Base-by-base conservation (phyloP, 2,888 invertebrate genomes). In the Melolontha melolontha region DNA sequence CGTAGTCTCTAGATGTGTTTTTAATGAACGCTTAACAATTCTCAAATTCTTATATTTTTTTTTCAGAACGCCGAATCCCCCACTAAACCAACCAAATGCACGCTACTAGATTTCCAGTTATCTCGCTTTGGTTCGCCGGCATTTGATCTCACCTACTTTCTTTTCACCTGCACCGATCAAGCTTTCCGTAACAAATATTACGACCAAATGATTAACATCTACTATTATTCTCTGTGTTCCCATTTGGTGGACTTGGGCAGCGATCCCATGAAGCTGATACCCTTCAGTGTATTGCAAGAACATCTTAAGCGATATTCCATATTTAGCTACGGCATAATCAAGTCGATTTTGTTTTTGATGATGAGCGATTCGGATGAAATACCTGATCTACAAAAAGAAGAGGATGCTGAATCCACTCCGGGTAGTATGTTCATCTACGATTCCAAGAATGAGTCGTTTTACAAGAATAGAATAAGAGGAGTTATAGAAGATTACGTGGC, bases 231-330 rank as follows among this genome's bases (percentile, higher is more conserved):
- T 0, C 67, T 81, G 29, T 71, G 70, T 4, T 71, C 71, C 1
- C 68, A 67, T 64, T 70, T 79, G 4, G 39, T 41, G 27, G 66
- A 71, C 54, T 75, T 76, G 27, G 75, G 74, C 7, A 71, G 76
- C n/a, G 75, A 79, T 66, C 70, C 76, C 4, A 66, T 73, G 5
- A 68, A 69, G 12, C 51, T 78, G 8, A 78, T 79, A 65, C 77
- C 81, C 0, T 75, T 71, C 29, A 72, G 73, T 5, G 70, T 65
- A 17, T 55, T 80, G 4, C n/a, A 68, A 8, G 68, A 75, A 39
- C 79, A 81, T 29, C 44, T 80, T 34, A 59, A 73, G 5, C 70
- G 68, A 64, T 79, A 74, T 67, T 74, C 75, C n/a, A 71, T 63
- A 50, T 77, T 70, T 42, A 78, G 75, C 10, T 70, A 72, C 16